These are phyloP conservation scores for Triplophysa tibetana DNA, from an alignment of 2,113 vertebrate genomes.

Conservation along the genomic window DNA sequence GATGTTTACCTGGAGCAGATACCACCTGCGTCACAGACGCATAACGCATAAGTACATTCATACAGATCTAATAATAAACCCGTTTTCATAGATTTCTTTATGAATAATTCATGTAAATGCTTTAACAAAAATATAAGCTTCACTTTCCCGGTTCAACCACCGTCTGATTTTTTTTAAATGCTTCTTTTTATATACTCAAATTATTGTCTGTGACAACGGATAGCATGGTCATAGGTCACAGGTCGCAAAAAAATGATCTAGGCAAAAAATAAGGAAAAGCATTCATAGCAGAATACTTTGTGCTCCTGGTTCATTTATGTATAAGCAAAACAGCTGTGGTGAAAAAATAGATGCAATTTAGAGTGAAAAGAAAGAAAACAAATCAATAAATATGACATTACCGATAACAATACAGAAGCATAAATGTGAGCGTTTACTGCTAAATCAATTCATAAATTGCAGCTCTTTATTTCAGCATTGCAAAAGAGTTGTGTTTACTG, in stretches of 20 bases:
- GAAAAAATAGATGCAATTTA: background rate
- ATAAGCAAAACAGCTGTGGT: background rate
- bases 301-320: background rate
- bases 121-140: no score
- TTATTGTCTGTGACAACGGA: no score
- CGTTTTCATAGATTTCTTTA: no score
- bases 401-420: background rate
- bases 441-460: background rate
- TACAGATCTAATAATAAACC: no score
- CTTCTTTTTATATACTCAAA: no score
- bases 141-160: no score
- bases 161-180: no score
- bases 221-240: no score
- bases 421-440: background rate
- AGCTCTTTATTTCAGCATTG: background rate
- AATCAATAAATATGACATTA: conserved; percentile 11
- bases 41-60: background rate
- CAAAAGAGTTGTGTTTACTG: background rate
- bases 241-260: no score
- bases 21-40: background rate
- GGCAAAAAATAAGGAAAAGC: background rate
- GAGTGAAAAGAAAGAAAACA: no score
- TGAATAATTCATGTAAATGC: no score
- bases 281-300: background rate
- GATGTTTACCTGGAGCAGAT: no score